Evolutionary conservation across 2,888 invertebrate species (phyloP).

Genomic region (Esperia sulphurella): DNA sequence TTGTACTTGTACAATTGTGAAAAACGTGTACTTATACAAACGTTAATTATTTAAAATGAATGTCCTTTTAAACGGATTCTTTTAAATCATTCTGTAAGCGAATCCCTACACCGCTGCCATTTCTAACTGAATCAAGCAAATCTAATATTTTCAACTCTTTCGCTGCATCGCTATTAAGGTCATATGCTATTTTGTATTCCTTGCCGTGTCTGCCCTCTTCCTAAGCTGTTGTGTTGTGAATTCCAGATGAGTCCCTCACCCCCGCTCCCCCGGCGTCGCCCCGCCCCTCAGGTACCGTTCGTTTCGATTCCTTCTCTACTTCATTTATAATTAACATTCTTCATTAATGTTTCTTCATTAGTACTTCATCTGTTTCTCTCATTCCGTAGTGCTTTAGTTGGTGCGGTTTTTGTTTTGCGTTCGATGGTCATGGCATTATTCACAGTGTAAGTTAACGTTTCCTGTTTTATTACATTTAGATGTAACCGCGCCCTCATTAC

Average conservation of each 20-base stretch:
- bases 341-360: slow-evolving; percentile 5
- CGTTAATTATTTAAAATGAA: not conserved
- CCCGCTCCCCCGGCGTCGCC: slow-evolving; percentile 75
- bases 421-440: too few species aligned
- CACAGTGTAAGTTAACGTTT: too few species aligned
- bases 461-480: too few species aligned
- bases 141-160: slow-evolving; percentile 20
- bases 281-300: slow-evolving; percentile 73
- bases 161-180: slow-evolving; percentile 23
- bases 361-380: not conserved
- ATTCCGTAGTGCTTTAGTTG: not conserved
- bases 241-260: slow-evolving; percentile 78
- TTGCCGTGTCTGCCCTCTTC: slow-evolving; percentile 26
- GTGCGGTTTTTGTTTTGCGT: too few species aligned
- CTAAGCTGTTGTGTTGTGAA: slow-evolving; percentile 75
- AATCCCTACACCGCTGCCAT: not conserved
- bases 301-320: slow-evolving; percentile 43
- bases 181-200: slow-evolving; percentile 31
- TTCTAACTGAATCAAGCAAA: slow-evolving; percentile 1
- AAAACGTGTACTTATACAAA: not conserved
- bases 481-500: too few species aligned
- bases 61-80: too few species aligned
- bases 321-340: slow-evolving; percentile 31
- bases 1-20: too few species aligned
- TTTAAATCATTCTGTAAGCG: not conserved